Conservation (phyloP, 2,113 vertebrate species). For the Lasiurus cinereus region DNA sequence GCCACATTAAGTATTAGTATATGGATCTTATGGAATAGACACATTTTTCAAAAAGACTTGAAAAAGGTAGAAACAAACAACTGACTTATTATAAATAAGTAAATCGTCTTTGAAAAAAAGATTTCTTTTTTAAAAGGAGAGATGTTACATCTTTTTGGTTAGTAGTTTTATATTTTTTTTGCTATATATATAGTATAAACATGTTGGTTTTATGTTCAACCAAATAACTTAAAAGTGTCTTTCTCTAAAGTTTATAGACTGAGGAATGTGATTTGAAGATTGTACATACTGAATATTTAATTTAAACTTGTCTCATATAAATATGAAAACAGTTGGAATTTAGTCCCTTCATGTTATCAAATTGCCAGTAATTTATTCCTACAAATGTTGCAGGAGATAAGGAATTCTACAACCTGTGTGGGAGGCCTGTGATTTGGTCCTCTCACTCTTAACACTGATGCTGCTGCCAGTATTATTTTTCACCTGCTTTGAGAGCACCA, state of each 20-base stretch:
- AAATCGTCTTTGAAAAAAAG: background rate
- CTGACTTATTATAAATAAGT: background rate
- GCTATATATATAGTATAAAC: background rate
- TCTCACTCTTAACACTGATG: no score
- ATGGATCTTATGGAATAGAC: accelerated
- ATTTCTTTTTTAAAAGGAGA: constrained; percentile 46
- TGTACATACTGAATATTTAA: background rate
- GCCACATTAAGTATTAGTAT: background rate
- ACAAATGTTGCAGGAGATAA: background rate
- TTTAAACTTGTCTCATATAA: background rate
- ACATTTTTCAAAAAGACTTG: background rate
- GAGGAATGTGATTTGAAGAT: background rate
- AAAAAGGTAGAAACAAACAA: background rate
- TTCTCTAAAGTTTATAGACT: background rate
- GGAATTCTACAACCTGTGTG: background rate
- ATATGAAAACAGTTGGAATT: background rate
- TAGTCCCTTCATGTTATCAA: background rate
- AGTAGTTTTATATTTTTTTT: background rate
- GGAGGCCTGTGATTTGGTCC: background rate
- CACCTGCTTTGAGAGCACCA: background rate
- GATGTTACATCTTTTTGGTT: background rate
- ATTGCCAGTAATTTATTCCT: background rate
- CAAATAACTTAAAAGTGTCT: background rate
- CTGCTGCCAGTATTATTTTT: background rate
- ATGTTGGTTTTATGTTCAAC: background rate